Conservation (phyloP, 2,113 vertebrate species). For the Paedocypris sp. region DNA sequence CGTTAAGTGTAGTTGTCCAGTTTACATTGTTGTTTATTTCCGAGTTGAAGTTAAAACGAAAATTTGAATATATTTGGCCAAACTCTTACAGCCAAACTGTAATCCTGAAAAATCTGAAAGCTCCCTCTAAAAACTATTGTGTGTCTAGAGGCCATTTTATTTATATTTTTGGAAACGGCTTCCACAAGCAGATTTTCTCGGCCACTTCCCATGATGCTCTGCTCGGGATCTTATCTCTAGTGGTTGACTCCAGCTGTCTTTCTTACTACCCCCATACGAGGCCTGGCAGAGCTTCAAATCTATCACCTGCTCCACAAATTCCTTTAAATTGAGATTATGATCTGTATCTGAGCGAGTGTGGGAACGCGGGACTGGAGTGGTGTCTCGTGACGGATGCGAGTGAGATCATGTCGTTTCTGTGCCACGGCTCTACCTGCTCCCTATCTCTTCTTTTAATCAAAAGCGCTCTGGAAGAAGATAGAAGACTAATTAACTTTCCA, state of each 20-base stretch:
- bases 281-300: conserved; percentile 12
- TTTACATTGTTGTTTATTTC: too few relatives aligned
- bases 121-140: not conserved
- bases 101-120: too few relatives aligned
- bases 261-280: conserved; percentile 11
- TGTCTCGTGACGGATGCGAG: not conserved
- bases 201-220: not conserved
- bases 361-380: conserved; percentile 7
- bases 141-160: not conserved
- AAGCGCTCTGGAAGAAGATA: too few relatives aligned
- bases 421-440: not conserved
- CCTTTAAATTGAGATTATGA: conserved; percentile 9
- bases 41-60: too few relatives aligned
- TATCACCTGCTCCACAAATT: conserved; percentile 15
- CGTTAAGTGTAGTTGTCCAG: too few relatives aligned
- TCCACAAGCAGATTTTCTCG: not conserved
- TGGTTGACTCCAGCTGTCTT: conserved; percentile 1
- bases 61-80: too few relatives aligned
- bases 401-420: conserved; percentile 2
- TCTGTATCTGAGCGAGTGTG: not conserved
- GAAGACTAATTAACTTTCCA: too few relatives aligned
- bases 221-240: not conserved
- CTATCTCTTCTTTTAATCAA: too few relatives aligned
- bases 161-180: not conserved
- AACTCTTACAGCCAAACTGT: too few relatives aligned